Percentiles rank a stretch among this genome's conserved stretches.
These are phyloP conservation scores for Drosophila pallidifrons DNA, from an alignment of 1,140 invertebrate species.

Conservation along the genomic window DNA sequence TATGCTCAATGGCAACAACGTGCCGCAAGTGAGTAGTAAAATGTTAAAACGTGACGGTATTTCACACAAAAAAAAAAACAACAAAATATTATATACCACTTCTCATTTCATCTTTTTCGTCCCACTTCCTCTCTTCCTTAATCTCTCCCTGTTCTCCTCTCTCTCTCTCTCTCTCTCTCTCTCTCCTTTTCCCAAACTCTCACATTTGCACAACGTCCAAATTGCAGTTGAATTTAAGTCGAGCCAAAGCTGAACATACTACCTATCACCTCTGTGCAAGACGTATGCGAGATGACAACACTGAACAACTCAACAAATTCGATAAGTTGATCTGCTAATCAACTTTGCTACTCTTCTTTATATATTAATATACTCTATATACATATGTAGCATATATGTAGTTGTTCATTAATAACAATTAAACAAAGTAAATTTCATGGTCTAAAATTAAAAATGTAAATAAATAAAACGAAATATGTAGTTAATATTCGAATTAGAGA, in stretches of 20 bases:
- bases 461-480: too few relatives aligned
- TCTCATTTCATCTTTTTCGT: neutral
- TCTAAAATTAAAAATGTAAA: too few relatives aligned
- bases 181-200: slow-evolving; percentile 10
- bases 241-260: neutral
- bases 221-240: slow-evolving; percentile 30
- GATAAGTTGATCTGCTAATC: too few relatives aligned
- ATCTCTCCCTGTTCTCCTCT: neutral
- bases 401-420: too few relatives aligned
- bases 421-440: too few relatives aligned
- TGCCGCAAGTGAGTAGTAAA: slow-evolving; percentile 83
- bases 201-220: slow-evolving; percentile 69
- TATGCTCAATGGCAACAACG: slow-evolving; percentile 83
- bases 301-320: neutral
- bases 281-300: neutral
- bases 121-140: neutral
- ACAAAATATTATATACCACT: slow-evolving; percentile 57
- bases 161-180: slow-evolving; percentile 16
- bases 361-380: too few relatives aligned
- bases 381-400: too few relatives aligned
- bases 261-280: neutral
- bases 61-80: slow-evolving; percentile 50
- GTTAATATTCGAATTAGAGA: neutral
- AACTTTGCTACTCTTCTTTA: too few relatives aligned
- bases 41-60: slow-evolving; percentile 81